Percentiles rank a stretch among this genome's conserved stretches.
Evolutionary conservation across 2,797 vertebrate genomes (phyloP).

Genomic region (Aldrovandia affinis): DNA sequence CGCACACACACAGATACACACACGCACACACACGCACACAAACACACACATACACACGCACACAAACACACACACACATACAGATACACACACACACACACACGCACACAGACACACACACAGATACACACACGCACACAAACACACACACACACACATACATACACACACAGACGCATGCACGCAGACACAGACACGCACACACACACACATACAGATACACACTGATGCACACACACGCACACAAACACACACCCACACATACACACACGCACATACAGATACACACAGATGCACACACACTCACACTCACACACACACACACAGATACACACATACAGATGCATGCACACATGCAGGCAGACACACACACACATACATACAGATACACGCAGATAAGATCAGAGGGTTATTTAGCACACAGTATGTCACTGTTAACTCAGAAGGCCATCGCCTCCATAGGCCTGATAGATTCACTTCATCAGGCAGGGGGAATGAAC

Average conservation of each 20-base stretch:
- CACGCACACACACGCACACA: constrained; percentile 2
- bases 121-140: background rate
- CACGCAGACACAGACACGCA: background rate
- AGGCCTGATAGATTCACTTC: constrained; percentile 6
- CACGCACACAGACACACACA: constrained; percentile 28
- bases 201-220: constrained; percentile 2
- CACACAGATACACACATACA: background rate
- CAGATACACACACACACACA: constrained; percentile 7
- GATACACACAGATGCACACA: constrained; percentile 12
- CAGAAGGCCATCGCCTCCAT: background rate
- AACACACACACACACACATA: constrained; percentile 29
- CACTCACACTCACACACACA: constrained; percentile 22
- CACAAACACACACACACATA: constrained; percentile 27
- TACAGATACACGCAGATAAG: background rate
- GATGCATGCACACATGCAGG: constrained; percentile 23
- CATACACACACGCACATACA: background rate
- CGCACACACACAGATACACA: constrained; percentile 23
- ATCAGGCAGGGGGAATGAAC: constrained; percentile 12
- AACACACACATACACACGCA: constrained; percentile 27
- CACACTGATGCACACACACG: background rate
- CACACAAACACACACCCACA: too few species aligned
- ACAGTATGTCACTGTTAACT: constrained; percentile 7
- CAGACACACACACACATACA: constrained; percentile 24
- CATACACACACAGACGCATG: constrained; percentile 20
- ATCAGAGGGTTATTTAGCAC: constrained; percentile 17